A percentile compares a stretch with the other conserved stretches of the same genome.
phyloP scores from a whole-genome alignment of 2,113 vertebrate genomes.

The Myodes glareolus region DNA sequence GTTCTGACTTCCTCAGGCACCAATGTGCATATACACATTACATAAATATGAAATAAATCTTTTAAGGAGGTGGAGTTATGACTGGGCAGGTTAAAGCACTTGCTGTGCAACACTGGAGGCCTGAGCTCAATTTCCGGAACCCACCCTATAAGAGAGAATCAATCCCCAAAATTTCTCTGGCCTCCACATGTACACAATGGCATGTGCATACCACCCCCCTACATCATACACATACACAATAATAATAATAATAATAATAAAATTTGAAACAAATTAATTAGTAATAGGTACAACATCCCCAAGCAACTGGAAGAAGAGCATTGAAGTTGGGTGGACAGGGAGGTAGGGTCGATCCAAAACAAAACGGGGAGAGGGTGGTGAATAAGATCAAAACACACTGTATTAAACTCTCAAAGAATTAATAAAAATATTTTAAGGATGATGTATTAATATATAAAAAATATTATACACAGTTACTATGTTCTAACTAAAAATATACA shows the following conservation, averaged over 20 bases:
- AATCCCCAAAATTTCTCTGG: neutral
- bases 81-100: neutral
- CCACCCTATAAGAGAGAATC: neutral
- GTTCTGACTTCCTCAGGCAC: neutral
- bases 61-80: neutral
- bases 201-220: neutral
- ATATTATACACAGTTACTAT: neutral
- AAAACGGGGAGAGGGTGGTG: neutral
- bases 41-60: neutral
- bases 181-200: neutral
- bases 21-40: neutral
- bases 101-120: neutral
- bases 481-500: neutral
- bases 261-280: neutral
- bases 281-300: neutral
- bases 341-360: neutral
- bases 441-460: neutral
- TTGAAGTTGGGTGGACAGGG: neutral
- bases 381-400: neutral
- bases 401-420: neutral
- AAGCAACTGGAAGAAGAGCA: neutral
- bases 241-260: neutral
- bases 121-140: neutral
- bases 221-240: neutral
- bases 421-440: neutral